These are phyloP conservation scores for Origma solitaria DNA, from an alignment of 2,113 vertebrate species.

Conservation along the genomic window DNA sequence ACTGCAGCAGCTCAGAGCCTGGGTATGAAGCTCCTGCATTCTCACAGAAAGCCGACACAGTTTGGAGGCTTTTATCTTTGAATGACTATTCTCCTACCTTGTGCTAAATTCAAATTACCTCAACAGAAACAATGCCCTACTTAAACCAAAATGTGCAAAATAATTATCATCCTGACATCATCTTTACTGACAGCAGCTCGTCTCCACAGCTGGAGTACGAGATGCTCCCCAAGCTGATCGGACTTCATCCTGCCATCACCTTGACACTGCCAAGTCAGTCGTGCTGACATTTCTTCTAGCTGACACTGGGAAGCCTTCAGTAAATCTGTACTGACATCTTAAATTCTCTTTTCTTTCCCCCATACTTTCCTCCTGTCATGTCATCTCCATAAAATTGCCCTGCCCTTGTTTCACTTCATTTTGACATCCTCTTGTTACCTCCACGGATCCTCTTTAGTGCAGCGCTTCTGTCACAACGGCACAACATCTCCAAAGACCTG, in stretches of 20 bases:
- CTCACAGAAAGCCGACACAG: neutral
- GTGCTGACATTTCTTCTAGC: conserved; percentile 15
- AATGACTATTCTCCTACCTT: neutral
- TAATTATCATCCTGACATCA: conserved; percentile 40
- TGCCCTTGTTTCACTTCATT: conserved; percentile 59
- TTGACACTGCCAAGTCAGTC: conserved; percentile 5
- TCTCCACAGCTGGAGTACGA: neutral
- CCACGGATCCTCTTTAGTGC: neutral
- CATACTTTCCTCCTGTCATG: conserved; percentile 37
- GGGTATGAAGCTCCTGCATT: neutral
- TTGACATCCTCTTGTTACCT: conserved; percentile 54
- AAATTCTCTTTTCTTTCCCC: neutral
- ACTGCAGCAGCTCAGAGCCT: neutral
- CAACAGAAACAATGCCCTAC: conserved; percentile 27
- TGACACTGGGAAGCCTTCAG: conserved; percentile 51
- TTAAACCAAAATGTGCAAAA: conserved; percentile 23
- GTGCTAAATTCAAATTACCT: conserved; percentile 30
- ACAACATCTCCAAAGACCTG: conserved; percentile 21
- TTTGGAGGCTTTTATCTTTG: neutral
- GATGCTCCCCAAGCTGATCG: neutral
- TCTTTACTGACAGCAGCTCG: neutral
- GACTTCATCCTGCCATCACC: conserved; percentile 50
- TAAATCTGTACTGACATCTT: conserved; percentile 60
- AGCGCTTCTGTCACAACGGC: conserved; percentile 20
- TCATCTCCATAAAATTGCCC: conserved; percentile 58